Conservation (phyloP, 2,888 invertebrate species). For the Anthrax anthrax region DNA sequence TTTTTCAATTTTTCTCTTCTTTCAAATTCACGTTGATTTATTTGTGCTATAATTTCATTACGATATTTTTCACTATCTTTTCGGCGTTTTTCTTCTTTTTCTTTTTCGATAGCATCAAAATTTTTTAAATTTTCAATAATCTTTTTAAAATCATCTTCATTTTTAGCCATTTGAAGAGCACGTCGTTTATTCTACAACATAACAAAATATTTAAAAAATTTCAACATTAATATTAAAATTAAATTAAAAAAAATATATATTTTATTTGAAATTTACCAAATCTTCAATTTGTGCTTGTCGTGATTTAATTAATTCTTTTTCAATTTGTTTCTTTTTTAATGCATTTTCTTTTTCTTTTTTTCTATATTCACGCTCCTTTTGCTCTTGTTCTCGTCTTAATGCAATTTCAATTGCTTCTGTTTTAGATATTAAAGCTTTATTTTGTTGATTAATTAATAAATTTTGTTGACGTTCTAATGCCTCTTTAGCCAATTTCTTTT, state of each 20-base stretch:
- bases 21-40: slow-evolving; percentile 27
- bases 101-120: slow-evolving; percentile 25
- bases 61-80: slow-evolving; percentile 24
- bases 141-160: slow-evolving; percentile 27
- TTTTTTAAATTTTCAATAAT: slow-evolving; percentile 24
- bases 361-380: slow-evolving; percentile 31
- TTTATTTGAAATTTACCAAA: slow-evolving; percentile 12
- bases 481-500: slow-evolving; percentile 25
- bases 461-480: slow-evolving; percentile 30
- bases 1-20: slow-evolving; percentile 22
- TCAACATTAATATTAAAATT: not conserved
- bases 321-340: slow-evolving; percentile 23
- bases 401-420: slow-evolving; percentile 25
- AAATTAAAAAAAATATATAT: too few relatives aligned
- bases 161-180: slow-evolving; percentile 28
- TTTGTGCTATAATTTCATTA: slow-evolving; percentile 29
- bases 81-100: slow-evolving; percentile 19
- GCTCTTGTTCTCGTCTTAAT: slow-evolving; percentile 28
- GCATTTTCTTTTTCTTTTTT: slow-evolving; percentile 28
- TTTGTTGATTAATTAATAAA: slow-evolving; percentile 24
- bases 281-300: slow-evolving; percentile 27
- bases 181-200: slow-evolving; percentile 20
- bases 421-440: slow-evolving; percentile 24
- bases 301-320: slow-evolving; percentile 23
- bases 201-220: not conserved